Conservation (phyloP, 2,113 vertebrate genomes). For the Carollia perspicillata region DNA sequence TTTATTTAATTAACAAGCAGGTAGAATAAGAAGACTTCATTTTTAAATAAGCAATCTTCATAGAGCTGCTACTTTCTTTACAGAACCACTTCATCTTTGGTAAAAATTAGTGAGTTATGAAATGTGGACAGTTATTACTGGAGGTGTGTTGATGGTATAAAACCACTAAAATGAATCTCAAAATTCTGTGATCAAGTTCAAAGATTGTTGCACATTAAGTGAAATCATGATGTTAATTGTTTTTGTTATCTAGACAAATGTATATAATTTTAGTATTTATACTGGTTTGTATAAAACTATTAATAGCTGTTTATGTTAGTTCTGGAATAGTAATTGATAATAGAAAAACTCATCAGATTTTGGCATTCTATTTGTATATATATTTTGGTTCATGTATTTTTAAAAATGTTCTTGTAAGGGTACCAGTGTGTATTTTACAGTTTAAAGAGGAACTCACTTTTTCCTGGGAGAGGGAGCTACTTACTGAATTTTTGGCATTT, state of each 20-base stretch:
- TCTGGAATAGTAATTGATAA: not conserved
- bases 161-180: not conserved
- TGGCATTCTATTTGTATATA: not conserved
- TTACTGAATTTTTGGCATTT: conserved; percentile 41
- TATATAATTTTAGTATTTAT: not conserved
- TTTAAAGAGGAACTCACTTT: not conserved
- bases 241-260: not conserved
- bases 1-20: not conserved
- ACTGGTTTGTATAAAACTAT: not conserved
- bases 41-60: not conserved
- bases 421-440: not conserved
- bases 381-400: not conserved
- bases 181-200: not conserved
- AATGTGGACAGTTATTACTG: not conserved
- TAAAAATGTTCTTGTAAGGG: not conserved
- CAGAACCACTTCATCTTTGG: not conserved
- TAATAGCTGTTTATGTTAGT: not conserved
- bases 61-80: not conserved
- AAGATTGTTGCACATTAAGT: not conserved
- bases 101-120: not conserved
- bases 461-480: conserved; percentile 72
- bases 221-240: not conserved
- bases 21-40: not conserved
- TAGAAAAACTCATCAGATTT: not conserved
- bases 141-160: not conserved